phyloP scores from a whole-genome alignment of 2,888 invertebrate species.

The Coenonympha glycerion region DNA sequence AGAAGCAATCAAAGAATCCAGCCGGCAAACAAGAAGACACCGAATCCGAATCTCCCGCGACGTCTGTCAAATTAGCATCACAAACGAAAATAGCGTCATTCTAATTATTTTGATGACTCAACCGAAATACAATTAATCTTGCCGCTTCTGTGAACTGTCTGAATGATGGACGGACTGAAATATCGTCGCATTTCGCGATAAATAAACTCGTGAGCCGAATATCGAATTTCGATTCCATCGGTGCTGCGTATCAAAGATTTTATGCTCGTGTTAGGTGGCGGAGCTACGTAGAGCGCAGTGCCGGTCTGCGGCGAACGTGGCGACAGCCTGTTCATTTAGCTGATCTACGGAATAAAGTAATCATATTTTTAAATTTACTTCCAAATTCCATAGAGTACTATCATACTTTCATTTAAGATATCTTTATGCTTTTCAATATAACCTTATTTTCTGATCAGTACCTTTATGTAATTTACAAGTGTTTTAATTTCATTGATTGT shows the following conservation, averaged over 20 bases:
- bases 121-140: slow-evolving; percentile 76
- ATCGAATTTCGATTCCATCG: slow-evolving; percentile 75
- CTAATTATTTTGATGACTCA: slow-evolving; percentile 77
- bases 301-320: slow-evolving; percentile 34
- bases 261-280: slow-evolving; percentile 54
- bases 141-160: slow-evolving; percentile 74
- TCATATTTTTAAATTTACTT: neutral
- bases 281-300: slow-evolving; percentile 61
- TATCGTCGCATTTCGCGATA: slow-evolving; percentile 75
- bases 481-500: too few species aligned
- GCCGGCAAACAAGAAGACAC: slow-evolving; percentile 58
- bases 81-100: slow-evolving; percentile 75
- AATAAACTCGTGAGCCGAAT: slow-evolving; percentile 68
- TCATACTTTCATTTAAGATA: too few species aligned
- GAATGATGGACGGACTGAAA: slow-evolving; percentile 73
- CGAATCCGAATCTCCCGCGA: slow-evolving; percentile 72
- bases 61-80: slow-evolving; percentile 76
- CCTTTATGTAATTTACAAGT: too few species aligned
- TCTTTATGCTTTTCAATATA: too few species aligned
- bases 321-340: neutral
- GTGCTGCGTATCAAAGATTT: slow-evolving; percentile 74
- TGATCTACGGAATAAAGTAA: neutral
- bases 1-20: slow-evolving; percentile 63
- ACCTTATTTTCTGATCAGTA: too few species aligned
- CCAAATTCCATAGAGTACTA: too few species aligned